These are phyloP conservation scores for Philotrypesis tridentata DNA, from an alignment of 1,140 invertebrate genomes.

Conservation along the genomic window DNA sequence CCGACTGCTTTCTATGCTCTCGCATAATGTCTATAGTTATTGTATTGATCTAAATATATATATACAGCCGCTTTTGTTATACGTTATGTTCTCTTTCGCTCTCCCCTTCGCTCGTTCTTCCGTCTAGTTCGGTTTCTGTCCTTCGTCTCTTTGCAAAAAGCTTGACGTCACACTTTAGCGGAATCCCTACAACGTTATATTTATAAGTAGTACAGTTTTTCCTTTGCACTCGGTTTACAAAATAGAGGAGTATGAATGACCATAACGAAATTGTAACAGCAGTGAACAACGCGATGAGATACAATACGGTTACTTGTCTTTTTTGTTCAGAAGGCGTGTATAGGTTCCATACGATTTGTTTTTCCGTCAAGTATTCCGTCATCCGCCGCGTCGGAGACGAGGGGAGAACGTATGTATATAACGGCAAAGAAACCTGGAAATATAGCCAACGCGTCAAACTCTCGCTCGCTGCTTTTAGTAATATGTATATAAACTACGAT, in stretches of 20 bases:
- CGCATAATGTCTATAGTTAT: slow-evolving; percentile 22
- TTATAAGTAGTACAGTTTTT: background rate
- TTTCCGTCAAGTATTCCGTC: background rate
- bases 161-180: slow-evolving; percentile 18
- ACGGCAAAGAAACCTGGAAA: slow-evolving; percentile 35
- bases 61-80: background rate
- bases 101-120: background rate
- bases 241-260: background rate
- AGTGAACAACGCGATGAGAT: background rate
- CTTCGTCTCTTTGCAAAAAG: slow-evolving; percentile 12
- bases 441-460: slow-evolving; percentile 60
- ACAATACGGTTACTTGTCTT: background rate
- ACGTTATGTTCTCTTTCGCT: background rate
- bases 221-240: slow-evolving; percentile 15
- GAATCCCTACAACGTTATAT: slow-evolving; percentile 31
- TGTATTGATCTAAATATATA: slow-evolving; percentile 41
- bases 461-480: slow-evolving; percentile 50
- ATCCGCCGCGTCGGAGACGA: background rate
- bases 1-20: slow-evolving; percentile 3
- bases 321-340: background rate
- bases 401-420: no score
- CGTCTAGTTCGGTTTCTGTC: background rate
- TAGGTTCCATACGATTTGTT: no score
- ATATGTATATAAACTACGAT: slow-evolving; percentile 67
- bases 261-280: no score